Percentiles rank a stretch among this genome's conserved stretches.
Conservation (phyloP, 2,797 vertebrate genomes). For the Sebastes itinus region DNA sequence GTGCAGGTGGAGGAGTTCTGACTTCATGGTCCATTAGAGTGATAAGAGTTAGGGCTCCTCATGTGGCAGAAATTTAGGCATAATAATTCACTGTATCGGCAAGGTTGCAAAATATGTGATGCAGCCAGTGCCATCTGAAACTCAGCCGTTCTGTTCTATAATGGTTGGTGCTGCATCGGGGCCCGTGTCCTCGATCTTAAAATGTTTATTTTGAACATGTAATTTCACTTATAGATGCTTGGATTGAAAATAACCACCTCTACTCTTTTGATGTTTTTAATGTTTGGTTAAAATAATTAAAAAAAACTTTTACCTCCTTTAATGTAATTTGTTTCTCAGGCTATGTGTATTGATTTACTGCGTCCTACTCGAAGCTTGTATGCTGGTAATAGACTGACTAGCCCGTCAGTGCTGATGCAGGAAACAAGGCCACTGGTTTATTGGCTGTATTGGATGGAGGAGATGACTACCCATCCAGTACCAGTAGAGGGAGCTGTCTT, state of each 20-base stretch:
- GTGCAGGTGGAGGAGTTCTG: constrained; percentile 80
- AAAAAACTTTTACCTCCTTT: background rate
- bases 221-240: background rate
- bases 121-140: constrained; percentile 63
- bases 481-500: constrained; percentile 78
- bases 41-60: constrained; percentile 75
- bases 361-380: background rate
- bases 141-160: constrained; percentile 49
- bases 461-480: constrained; percentile 23
- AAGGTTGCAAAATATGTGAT: constrained; percentile 61
- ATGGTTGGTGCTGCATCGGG: constrained; percentile 15
- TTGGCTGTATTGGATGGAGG: constrained; percentile 12
- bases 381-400: background rate
- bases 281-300: background rate
- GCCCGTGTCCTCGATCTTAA: constrained; percentile 12
- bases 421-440: constrained; percentile 20
- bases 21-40: constrained; percentile 81
- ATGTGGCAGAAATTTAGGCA: constrained; percentile 71
- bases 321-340: background rate
- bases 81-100: constrained; percentile 70
- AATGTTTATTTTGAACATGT: constrained; percentile 35
- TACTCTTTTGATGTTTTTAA: constrained; percentile 2
- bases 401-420: background rate
- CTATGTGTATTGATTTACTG: background rate
- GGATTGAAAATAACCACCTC: constrained; percentile 12